phyloP scores from a whole-genome alignment of 2,113 vertebrate species.

The Solenodon paradoxus region DNA sequence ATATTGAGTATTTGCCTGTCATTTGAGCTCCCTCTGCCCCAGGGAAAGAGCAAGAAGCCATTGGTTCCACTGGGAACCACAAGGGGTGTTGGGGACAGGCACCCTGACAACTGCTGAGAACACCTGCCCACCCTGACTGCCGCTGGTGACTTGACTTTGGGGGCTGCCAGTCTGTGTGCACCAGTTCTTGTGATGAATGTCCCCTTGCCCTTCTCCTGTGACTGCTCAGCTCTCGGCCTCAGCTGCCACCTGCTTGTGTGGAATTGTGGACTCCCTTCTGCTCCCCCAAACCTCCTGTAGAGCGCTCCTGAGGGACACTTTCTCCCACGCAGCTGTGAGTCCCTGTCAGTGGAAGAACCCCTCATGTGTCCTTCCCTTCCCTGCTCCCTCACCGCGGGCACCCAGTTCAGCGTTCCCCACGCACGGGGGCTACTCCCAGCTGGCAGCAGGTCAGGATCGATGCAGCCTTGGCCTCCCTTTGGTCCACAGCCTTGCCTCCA shows the following conservation, averaged over 20 bases:
- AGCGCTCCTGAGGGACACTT: neutral
- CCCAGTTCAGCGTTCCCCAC: neutral
- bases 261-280: neutral
- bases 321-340: neutral
- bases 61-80: neutral
- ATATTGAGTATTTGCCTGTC: neutral
- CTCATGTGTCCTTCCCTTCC: neutral
- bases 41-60: neutral
- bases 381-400: neutral
- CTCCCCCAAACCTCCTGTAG: neutral
- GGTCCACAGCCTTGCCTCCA: neutral
- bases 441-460: neutral
- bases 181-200: neutral
- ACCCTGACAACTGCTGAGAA: neutral
- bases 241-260: neutral
- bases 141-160: neutral
- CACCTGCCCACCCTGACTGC: neutral
- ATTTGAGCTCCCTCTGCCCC: neutral
- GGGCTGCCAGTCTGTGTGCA: neutral
- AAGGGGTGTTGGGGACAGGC: neutral
- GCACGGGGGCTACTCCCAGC: neutral
- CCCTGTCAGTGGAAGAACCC: neutral
- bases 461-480: neutral
- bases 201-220: neutral
- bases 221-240: neutral